These are phyloP conservation scores for Calyptommatus sinebrachiatus DNA, from an alignment of 2,113 vertebrate species.

Conservation along the genomic window DNA sequence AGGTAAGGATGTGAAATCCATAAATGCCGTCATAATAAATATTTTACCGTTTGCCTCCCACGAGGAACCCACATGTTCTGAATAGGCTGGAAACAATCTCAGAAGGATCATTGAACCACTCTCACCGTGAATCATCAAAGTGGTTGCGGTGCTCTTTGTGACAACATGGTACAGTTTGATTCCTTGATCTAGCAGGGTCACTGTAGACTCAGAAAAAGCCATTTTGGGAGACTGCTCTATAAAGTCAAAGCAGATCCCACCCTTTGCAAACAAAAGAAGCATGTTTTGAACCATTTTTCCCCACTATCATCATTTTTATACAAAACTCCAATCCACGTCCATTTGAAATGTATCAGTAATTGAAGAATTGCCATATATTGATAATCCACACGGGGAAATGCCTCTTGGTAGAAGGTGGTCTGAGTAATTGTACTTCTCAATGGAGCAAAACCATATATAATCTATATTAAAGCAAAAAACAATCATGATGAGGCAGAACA, in stretches of 20 bases:
- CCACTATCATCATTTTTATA: no score
- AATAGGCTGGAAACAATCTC: not conserved
- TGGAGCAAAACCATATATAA: no score
- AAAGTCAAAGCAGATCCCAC: not conserved
- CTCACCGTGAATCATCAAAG: not conserved
- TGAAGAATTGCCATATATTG: no score
- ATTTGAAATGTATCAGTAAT: no score
- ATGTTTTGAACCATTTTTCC: no score
- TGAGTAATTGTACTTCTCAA: no score
- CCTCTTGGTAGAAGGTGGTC: no score
- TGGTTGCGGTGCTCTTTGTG: not conserved
- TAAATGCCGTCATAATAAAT: not conserved
- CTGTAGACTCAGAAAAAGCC: fast-evolving
- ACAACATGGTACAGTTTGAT: not conserved
- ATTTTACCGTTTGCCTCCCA: not conserved
- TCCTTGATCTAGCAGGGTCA: not conserved
- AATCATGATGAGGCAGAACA: no score
- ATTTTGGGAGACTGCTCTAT: not conserved
- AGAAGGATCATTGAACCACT: not conserved
- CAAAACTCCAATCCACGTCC: no score
- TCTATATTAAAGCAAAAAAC: no score
- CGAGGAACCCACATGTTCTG: not conserved
- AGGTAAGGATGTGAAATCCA: not conserved
- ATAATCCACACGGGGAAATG: no score
- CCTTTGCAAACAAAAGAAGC: not conserved